phyloP scores from a whole-genome alignment of 1,140 invertebrate genomes.

The Macrotrachela quadricornifera region DNA sequence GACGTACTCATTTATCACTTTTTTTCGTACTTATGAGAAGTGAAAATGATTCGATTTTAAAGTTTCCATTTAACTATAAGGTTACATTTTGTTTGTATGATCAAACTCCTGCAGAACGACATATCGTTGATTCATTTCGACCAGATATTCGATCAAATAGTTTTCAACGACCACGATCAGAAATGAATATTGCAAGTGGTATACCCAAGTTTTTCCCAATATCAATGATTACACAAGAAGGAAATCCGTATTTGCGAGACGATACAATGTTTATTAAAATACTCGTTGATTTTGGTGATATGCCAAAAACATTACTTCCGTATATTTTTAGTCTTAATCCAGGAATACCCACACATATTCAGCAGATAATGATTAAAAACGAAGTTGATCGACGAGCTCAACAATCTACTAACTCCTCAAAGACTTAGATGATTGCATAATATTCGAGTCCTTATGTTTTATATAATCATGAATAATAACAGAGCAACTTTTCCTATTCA shows the following conservation, averaged over 20 bases:
- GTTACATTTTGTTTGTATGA: conserved; percentile 15
- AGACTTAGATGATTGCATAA: no score
- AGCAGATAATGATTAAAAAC: no score
- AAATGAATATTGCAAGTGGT: conserved; percentile 5
- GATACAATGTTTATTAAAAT: conserved; percentile 6
- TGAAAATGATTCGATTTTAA: conserved; percentile 14
- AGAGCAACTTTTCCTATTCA: no score
- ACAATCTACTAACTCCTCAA: no score
- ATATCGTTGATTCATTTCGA: conserved; percentile 12
- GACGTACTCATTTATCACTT: conserved; percentile 5
- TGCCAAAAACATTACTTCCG: background rate
- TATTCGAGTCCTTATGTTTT: no score
- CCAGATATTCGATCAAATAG: conserved; percentile 8
- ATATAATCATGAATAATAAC: no score
- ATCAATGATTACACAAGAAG: background rate
- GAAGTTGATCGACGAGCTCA: no score
- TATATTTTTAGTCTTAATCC: no score
- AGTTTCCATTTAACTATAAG: conserved; percentile 17
- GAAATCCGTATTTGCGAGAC: conserved; percentile 1
- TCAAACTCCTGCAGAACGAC: background rate
- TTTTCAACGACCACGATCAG: background rate
- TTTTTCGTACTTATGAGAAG: conserved; percentile 7
- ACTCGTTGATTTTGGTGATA: conserved; percentile 1
- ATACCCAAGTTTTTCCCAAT: background rate
- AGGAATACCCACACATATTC: no score